Evolutionary conservation across 2,888 invertebrate genomes (phyloP).

Genomic region (Nephrotoma appendiculata): DNA sequence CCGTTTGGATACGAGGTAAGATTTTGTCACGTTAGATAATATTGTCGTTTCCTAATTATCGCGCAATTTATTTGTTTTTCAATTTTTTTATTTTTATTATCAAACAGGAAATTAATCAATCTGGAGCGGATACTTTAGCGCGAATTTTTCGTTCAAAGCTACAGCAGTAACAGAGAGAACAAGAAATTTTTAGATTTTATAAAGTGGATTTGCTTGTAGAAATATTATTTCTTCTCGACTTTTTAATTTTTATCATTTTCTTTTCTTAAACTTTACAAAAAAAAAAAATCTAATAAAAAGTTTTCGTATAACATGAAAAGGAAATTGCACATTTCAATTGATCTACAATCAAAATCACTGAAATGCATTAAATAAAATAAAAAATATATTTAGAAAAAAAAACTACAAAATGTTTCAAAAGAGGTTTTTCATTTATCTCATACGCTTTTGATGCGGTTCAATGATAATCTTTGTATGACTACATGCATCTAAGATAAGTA

Average conservation of each 20-base stretch:
- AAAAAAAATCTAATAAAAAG: not conserved
- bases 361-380: not conserved
- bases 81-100: slow-evolving; percentile 5
- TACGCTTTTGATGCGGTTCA: not conserved
- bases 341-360: not conserved
- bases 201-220: slow-evolving; percentile 2
- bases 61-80: not conserved
- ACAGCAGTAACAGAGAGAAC: slow-evolving; percentile 8
- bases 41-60: not conserved
- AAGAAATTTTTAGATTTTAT: not conserved
- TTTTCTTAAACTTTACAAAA: not conserved
- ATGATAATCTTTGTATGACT: not conserved
- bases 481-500: too few relatives aligned
- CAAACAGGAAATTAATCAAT: slow-evolving; percentile 39
- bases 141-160: slow-evolving; percentile 37
- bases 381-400: not conserved
- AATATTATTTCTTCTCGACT: not conserved
- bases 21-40: not conserved
- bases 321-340: not conserved
- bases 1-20: slow-evolving; percentile 48
- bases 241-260: not conserved
- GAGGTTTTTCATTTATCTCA: not conserved
- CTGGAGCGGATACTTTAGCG: slow-evolving; percentile 41
- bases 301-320: not conserved
- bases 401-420: not conserved